Conservation (phyloP, 2,797 vertebrate genomes). For the Neoniphon sammara region DNA sequence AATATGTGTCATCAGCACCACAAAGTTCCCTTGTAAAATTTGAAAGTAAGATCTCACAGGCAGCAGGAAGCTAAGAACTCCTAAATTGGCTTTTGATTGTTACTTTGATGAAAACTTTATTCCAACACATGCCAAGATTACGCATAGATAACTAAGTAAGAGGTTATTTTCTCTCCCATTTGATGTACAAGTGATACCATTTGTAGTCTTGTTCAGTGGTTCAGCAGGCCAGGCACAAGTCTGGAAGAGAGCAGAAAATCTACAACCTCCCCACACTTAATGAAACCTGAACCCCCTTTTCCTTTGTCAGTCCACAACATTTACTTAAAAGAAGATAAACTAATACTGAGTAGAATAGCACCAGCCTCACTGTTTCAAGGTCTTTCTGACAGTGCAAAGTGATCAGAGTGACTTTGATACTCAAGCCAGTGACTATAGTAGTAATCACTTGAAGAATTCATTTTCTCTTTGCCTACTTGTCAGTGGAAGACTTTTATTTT, state of each 20-base stretch:
- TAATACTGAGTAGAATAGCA: conserved; percentile 50
- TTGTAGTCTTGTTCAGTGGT: conserved; percentile 17
- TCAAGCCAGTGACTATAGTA: neutral
- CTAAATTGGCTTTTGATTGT: too few species aligned
- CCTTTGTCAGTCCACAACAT: conserved; percentile 41
- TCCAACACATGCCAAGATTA: too few species aligned
- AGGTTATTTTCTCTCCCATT: too few species aligned
- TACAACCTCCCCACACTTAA: neutral
- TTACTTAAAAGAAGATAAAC: conserved; percentile 53
- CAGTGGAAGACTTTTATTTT: too few species aligned
- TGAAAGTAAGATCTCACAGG: too few species aligned
- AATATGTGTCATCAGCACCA: neutral
- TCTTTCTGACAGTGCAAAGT: conserved; percentile 23
- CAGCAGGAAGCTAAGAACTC: neutral
- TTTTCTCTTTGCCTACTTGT: too few species aligned
- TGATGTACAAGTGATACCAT: too few species aligned
- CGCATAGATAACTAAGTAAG: too few species aligned
- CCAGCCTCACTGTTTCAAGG: conserved; percentile 61
- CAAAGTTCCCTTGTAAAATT: neutral
- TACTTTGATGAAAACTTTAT: too few species aligned
- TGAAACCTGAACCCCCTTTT: conserved; percentile 54
- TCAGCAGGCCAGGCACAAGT: conserved; percentile 3
- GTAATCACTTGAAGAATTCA: too few species aligned
- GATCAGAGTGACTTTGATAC: too few species aligned
- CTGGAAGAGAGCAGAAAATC: conserved; percentile 2